These are phyloP conservation scores for Psilanteris sp. DNA, from an alignment of 1,140 invertebrate genomes.

Conservation along the genomic window DNA sequence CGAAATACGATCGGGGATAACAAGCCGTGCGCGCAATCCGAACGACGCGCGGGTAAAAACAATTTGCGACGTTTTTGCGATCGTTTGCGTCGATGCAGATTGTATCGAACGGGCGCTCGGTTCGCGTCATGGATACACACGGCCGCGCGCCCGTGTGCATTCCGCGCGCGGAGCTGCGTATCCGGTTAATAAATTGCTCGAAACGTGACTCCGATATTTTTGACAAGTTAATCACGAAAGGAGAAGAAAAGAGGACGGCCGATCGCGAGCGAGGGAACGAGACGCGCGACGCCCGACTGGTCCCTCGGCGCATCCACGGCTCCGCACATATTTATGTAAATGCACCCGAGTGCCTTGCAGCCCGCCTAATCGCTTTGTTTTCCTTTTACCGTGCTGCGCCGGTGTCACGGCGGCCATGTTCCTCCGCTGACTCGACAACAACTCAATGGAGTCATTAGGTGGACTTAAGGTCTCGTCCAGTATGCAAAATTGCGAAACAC, in stretches of 20 bases:
- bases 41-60: constrained; percentile 41
- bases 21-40: constrained; percentile 20
- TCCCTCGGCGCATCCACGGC: constrained; percentile 72
- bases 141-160: neutral
- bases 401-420: constrained; percentile 61
- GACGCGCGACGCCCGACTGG: no score
- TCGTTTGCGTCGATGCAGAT: constrained; percentile 16
- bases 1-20: constrained; percentile 39
- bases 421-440: constrained; percentile 66
- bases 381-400: constrained; percentile 61
- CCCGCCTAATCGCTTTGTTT: constrained; percentile 63
- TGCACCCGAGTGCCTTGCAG: constrained; percentile 39
- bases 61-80: constrained; percentile 30
- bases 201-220: constrained; percentile 76
- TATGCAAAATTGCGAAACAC: constrained; percentile 45
- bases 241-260: constrained; percentile 10
- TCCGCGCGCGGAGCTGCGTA: constrained; percentile 21
- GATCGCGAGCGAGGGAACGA: constrained; percentile 2
- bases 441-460: constrained; percentile 32
- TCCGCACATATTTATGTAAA: constrained; percentile 76
- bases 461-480: constrained; percentile 4
- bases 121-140: constrained; percentile 15
- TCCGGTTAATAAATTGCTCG: constrained; percentile 73
- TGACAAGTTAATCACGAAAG: constrained; percentile 77
- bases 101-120: constrained; percentile 13